These are phyloP conservation scores for Lagenorhynchus albirostris DNA, from an alignment of 2,113 vertebrate species.

Conservation along the genomic window DNA sequence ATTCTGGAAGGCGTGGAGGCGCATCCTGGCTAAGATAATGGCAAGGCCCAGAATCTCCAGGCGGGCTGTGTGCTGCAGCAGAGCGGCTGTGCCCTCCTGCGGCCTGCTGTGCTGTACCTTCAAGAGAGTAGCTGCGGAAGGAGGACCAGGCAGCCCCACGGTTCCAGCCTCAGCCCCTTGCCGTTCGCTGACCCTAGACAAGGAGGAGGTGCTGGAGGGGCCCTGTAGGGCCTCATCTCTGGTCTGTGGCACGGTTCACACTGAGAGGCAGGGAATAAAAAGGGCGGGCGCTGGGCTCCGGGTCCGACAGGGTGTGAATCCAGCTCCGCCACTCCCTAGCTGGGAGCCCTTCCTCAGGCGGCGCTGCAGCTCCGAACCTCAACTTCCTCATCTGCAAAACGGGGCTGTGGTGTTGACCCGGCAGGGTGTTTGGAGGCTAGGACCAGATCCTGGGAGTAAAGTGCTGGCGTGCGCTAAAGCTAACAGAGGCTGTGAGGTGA, in stretches of 20 bases:
- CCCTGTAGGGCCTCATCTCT: accelerated
- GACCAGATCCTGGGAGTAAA: accelerated
- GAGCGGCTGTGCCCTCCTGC: accelerated
- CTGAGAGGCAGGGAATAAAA: background rate
- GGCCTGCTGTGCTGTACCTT: background rate
- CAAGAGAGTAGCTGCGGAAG: background rate
- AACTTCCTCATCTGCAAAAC: accelerated
- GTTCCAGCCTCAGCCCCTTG: background rate
- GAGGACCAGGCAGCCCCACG: background rate
- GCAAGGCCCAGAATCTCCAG: accelerated
- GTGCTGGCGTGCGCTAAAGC: accelerated
- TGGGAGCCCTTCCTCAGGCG: background rate
- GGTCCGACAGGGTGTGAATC: accelerated
- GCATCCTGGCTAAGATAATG: accelerated
- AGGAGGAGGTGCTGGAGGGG: background rate
- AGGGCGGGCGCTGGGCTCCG: accelerated
- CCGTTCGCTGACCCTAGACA: background rate
- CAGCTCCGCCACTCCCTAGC: no score
- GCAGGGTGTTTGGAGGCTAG: background rate
- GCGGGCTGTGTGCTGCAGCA: accelerated
- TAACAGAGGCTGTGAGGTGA: background rate
- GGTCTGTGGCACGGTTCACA: accelerated
- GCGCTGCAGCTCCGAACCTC: background rate
- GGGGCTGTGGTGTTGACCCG: accelerated
- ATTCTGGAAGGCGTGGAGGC: accelerated